phyloP scores from a whole-genome alignment of 2,113 vertebrate species.

The Acanthisitta chloris region DNA sequence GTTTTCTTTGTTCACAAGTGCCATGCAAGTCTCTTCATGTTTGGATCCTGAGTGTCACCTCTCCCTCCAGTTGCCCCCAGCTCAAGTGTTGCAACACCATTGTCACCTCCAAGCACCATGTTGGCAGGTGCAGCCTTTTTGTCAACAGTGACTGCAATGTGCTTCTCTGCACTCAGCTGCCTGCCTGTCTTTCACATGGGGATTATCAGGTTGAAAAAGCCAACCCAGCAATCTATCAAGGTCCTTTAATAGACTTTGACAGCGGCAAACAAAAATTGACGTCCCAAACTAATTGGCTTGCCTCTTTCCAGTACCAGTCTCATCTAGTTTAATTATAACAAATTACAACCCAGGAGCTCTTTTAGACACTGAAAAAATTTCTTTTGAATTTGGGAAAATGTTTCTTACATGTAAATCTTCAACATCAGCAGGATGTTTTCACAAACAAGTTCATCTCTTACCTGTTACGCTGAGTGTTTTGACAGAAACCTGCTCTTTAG shows the following conservation, averaged over 20 bases:
- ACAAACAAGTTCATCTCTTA: neutral
- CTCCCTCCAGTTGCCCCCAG: neutral
- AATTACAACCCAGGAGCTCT: slow-evolving; percentile 22
- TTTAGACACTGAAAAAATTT: neutral
- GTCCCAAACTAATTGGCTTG: slow-evolving; percentile 41
- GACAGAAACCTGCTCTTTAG: neutral
- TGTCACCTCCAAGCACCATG: accelerated
- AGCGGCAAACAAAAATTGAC: slow-evolving; percentile 58
- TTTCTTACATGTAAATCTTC: neutral
- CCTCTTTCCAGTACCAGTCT: slow-evolving; percentile 11
- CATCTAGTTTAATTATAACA: slow-evolving; percentile 54
- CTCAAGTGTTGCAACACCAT: accelerated
- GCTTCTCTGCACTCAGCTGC: neutral
- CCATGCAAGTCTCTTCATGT: neutral
- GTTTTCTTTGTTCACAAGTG: neutral
- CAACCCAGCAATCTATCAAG: slow-evolving; percentile 1
- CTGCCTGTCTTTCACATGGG: neutral
- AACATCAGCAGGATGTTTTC: accelerated
- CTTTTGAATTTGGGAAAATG: neutral
- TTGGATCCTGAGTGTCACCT: neutral
- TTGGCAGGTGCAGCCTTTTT: neutral
- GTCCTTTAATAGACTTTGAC: slow-evolving; percentile 43
- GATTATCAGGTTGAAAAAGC: neutral
- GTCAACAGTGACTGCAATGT: accelerated
- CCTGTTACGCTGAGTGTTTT: neutral